Base-by-base conservation (phyloP, 2,888 invertebrate genomes). In the Drosophila flavopinicola region DNA sequence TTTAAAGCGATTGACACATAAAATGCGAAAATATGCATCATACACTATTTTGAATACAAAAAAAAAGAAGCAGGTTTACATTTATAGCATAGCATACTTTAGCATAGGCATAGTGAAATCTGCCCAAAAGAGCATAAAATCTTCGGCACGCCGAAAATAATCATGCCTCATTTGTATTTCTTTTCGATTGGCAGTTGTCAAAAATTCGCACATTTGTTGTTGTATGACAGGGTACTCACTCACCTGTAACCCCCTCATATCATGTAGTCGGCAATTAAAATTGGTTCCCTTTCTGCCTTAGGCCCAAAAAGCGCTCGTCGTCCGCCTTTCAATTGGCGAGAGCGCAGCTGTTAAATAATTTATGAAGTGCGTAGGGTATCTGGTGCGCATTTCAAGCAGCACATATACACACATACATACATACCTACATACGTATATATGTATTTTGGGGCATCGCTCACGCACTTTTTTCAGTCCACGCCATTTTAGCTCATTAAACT, bases 301-400 rank as follows among this genome's bases (percentile, higher is more conserved):
- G 37, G 6, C 10, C 41, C 13, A 13, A 39, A 23, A 24, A 25
- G 11, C 39, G n/a, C 30, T 30, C 30, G 11, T 29, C 51, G 47
- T 47, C 17, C 37, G 39, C 24, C 32, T 51, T 60, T 33, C 72
- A 71, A 72, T 75, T 77, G 65, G 60, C 71, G 59, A 48, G 56
- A 48, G 56, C 48, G 63, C 68, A 57, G 67, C 77, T 84, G 78
- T 72, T 83, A 75, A 83, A 83, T 83, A 78, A 83, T 83, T 83
- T 86, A 83, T 83, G 80, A 86, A 66, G 80, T 86, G 82, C 86
- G 86, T 84, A 80, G 69, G 66, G 69, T 76, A 49, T 76, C 65
- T 76, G 87, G 63, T 72, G 69, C 78, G 75, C 84, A 79, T 84
- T 72, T 70, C 69, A 77, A 85, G 69, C 67, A 82, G 69, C 33